A percentile compares a stretch with the other conserved stretches of the same genome.
Evolutionary conservation across 2,888 invertebrate species (phyloP).

Genomic region (Drosophila siamana): DNA sequence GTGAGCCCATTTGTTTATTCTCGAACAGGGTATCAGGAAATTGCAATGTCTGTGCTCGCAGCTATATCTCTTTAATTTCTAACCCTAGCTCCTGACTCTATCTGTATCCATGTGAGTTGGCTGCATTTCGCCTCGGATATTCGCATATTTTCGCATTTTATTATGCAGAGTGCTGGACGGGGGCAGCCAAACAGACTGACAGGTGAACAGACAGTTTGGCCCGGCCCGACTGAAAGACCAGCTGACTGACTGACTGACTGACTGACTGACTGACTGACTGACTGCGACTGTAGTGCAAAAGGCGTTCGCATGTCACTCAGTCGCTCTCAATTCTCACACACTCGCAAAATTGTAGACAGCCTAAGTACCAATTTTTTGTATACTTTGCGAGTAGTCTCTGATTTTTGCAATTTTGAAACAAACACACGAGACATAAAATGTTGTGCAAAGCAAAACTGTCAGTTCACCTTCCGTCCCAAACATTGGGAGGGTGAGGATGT

Average conservation of each 20-base stretch:
- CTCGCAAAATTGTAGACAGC: conserved; percentile 25
- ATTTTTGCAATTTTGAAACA: conserved; percentile 32
- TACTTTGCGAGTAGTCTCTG: conserved; percentile 38
- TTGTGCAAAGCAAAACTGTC: conserved; percentile 75
- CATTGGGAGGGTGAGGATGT: conserved; percentile 8
- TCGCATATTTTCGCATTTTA: conserved; percentile 83
- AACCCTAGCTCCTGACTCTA: conserved; percentile 5
- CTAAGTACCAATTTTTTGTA: conserved; percentile 38
- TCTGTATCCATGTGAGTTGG: conserved; percentile 27
- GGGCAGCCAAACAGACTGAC: conserved; percentile 49
- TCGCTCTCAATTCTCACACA: conserved; percentile 34
- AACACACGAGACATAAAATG: conserved; percentile 19
- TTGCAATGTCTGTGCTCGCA: conserved; percentile 35
- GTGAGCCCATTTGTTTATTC: background rate
- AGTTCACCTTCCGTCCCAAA: conserved; percentile 55
- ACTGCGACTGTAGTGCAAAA: conserved; percentile 42
- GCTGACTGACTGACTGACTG: conserved; percentile 36
- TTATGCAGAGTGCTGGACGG: conserved; percentile 79
- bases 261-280: conserved; percentile 27
- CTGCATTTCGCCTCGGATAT: no score
- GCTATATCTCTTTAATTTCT: conserved; percentile 40
- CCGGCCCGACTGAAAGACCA: no score
- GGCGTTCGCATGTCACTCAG: conserved; percentile 77
- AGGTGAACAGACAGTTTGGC: conserved; percentile 10
- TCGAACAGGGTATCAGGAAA: conserved; percentile 16